Conservation (phyloP, 2,888 invertebrate species). For the Idaea aversata region DNA sequence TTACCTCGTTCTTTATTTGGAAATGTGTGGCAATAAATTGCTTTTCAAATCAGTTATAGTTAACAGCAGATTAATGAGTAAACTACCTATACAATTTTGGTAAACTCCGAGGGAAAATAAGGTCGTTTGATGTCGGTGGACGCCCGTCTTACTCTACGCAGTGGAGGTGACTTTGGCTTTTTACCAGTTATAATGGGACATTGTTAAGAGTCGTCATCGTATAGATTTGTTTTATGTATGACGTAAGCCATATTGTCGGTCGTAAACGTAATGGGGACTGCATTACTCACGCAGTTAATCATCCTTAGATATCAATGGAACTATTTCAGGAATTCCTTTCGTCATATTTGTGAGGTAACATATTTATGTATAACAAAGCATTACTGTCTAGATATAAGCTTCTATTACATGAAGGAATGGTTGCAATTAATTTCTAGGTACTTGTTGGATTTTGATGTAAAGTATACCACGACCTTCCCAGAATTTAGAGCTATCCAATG, state of each 20-base stretch:
- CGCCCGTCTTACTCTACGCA: constrained; percentile 29
- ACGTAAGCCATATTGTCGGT: constrained; percentile 9
- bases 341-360: constrained; percentile 16
- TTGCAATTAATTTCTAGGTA: too few relatives aligned
- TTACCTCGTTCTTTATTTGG: constrained; percentile 10
- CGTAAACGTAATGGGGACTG: neutral
- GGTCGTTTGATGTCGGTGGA: constrained; percentile 43
- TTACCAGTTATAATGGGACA: constrained; percentile 38
- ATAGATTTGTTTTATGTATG: constrained; percentile 10
- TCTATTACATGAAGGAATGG: neutral
- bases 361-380: neutral
- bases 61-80: neutral
- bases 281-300: constrained; percentile 1
- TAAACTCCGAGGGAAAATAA: constrained; percentile 25
- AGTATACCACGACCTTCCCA: too few relatives aligned
- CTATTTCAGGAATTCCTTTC: neutral
- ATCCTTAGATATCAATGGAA: neutral
- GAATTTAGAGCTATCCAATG: too few relatives aligned
- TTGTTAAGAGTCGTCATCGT: constrained; percentile 23
- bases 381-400: neutral
- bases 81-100: neutral
- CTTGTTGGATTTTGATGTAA: too few relatives aligned
- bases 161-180: constrained; percentile 52
- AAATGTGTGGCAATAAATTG: neutral
- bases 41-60: neutral